A percentile compares a stretch with the other conserved stretches of the same genome.
phyloP scores from a whole-genome alignment of 2,113 vertebrate species.

The Gambusia affinis region DNA sequence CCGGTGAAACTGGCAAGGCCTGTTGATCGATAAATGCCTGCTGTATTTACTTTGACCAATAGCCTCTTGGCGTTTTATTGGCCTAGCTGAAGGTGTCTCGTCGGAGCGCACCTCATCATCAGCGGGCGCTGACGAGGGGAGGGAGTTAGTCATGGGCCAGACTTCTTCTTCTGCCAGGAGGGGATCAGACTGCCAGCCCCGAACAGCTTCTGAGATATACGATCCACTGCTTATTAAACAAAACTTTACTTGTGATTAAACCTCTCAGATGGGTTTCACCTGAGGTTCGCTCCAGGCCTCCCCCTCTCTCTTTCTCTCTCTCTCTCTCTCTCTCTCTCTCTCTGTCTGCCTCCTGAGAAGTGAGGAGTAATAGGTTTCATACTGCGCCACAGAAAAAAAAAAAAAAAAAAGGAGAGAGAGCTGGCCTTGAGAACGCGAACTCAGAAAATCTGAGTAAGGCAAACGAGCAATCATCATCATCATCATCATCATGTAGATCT shows the following conservation, averaged over 20 bases:
- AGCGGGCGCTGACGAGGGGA: slow-evolving; percentile 20
- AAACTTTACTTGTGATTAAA: slow-evolving; percentile 73
- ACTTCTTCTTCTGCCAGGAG: slow-evolving; percentile 29
- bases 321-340: slow-evolving; percentile 25
- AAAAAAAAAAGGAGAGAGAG: slow-evolving; percentile 30
- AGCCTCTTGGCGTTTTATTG: background rate
- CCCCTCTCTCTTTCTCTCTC: background rate
- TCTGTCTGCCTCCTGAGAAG: slow-evolving; percentile 36
- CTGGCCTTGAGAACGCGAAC: slow-evolving; percentile 7
- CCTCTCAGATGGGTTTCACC: slow-evolving; percentile 63
- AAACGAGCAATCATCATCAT: slow-evolving; percentile 7
- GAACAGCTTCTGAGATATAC: slow-evolving; percentile 50
- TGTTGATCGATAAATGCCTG: background rate
- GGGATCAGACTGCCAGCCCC: slow-evolving; percentile 26
- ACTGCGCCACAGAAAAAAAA: slow-evolving; percentile 26
- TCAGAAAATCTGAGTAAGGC: slow-evolving; percentile 4
- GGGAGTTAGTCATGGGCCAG: slow-evolving; percentile 43
- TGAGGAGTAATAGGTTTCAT: slow-evolving; percentile 57
- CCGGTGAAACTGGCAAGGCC: no score
- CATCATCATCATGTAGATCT: slow-evolving; percentile 25
- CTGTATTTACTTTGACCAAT: background rate
- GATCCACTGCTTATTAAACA: slow-evolving; percentile 72
- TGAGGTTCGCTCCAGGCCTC: slow-evolving; percentile 50
- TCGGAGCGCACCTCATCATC: slow-evolving; percentile 49
- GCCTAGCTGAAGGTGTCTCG: slow-evolving; percentile 12